Conservation (phyloP, 2,888 invertebrate genomes). For the Torymus texanus region DNA sequence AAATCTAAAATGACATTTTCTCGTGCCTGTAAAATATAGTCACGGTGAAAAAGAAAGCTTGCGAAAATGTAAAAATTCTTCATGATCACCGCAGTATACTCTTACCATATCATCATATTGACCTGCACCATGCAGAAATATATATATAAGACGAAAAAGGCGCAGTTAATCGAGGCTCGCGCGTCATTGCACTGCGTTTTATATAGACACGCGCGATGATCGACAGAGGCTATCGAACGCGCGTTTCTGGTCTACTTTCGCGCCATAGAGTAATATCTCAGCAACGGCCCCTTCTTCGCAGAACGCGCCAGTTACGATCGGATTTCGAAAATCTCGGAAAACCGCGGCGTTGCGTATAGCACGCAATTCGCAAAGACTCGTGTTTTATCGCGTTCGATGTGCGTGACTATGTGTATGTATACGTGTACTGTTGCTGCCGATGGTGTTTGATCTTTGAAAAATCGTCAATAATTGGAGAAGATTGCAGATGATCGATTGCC, state of each 20-base stretch:
- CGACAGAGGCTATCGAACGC: constrained; percentile 40
- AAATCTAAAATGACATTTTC: no score
- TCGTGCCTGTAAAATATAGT: no score
- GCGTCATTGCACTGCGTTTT: background rate
- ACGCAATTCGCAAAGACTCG: no score
- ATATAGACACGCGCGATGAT: constrained; percentile 21
- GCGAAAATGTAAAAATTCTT: no score
- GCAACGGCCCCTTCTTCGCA: constrained; percentile 5
- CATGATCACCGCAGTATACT: no score
- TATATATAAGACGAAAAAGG: no score
- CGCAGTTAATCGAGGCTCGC: no score
- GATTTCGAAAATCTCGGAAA: constrained; percentile 43
- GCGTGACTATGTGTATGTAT: background rate
- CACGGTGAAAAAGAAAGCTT: no score
- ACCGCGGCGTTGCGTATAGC: background rate
- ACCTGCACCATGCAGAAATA: no score
- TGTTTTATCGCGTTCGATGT: background rate
- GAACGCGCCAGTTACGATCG: constrained; percentile 30
- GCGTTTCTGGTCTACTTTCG: constrained; percentile 29
- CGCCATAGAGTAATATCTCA: background rate
- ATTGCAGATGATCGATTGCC: constrained; percentile 38
- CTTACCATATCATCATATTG: no score
- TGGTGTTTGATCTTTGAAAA: constrained; percentile 11
- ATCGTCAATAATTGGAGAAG: constrained; percentile 33
- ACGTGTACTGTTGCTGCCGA: background rate